Conservation (phyloP, 1,140 invertebrate species). For the Bactericera cockerelli region DNA sequence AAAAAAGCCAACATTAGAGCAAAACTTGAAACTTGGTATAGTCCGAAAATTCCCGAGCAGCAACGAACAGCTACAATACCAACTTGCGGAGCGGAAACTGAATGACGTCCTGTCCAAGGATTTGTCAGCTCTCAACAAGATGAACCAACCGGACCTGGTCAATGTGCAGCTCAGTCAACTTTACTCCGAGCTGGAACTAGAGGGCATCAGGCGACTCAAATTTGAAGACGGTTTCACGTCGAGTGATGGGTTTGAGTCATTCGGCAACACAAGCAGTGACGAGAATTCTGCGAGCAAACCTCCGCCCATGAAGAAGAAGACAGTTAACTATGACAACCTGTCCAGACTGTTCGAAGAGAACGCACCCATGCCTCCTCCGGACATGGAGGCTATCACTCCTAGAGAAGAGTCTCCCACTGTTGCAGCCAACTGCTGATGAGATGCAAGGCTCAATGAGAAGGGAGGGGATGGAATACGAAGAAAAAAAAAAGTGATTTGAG, state of each 20-base stretch:
- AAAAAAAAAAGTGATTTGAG: too few relatives aligned
- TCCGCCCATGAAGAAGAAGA: conserved; percentile 16
- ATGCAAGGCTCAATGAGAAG: too few relatives aligned
- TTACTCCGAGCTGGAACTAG: conserved; percentile 53
- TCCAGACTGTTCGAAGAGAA: conserved; percentile 26
- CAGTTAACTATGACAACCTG: conserved; percentile 25
- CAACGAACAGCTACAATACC: conserved; percentile 33
- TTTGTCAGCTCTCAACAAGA: conserved; percentile 37
- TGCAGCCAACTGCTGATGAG: too few relatives aligned
- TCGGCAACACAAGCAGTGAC: conserved; percentile 13
- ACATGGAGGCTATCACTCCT: neutral
- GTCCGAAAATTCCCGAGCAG: neutral
- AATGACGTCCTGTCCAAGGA: conserved; percentile 48
- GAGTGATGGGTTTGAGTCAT: conserved; percentile 35
- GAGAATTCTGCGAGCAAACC: neutral
- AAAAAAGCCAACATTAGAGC: neutral
- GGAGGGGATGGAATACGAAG: too few relatives aligned
- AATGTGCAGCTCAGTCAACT: conserved; percentile 56
- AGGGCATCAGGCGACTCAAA: conserved; percentile 38
- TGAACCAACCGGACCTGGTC: conserved; percentile 45
- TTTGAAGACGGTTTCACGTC: conserved; percentile 46
- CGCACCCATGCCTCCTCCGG: conserved; percentile 24
- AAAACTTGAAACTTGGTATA: neutral
- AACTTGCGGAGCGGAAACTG: conserved; percentile 39
- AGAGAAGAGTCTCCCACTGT: too few relatives aligned